A percentile compares a stretch with the other conserved stretches of the same genome.
Evolutionary conservation across 2,888 invertebrate species (phyloP).

Genomic region (Temnothorax rugatulus): DNA sequence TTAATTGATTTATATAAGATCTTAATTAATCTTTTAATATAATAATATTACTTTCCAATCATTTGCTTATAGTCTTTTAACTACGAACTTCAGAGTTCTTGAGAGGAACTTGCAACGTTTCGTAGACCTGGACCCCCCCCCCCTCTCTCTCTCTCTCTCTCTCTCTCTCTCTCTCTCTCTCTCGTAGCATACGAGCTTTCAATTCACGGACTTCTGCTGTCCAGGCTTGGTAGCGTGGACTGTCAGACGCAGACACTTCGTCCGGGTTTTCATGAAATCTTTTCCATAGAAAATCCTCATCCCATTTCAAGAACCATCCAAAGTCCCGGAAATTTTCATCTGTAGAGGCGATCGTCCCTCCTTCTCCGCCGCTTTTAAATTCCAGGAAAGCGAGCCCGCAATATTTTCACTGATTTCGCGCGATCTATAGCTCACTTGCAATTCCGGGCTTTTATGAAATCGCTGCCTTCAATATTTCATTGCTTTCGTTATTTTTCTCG

Average conservation of each 20-base stretch:
- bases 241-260: constrained; percentile 68
- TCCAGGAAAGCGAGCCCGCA: constrained; percentile 39
- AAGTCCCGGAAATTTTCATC: constrained; percentile 65
- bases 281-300: constrained; percentile 54
- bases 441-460: constrained; percentile 40
- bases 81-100: constrained; percentile 49
- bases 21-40: background rate
- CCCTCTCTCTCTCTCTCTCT: constrained; percentile 27
- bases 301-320: constrained; percentile 44
- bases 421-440: constrained; percentile 20
- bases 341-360: constrained; percentile 29
- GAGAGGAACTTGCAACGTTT: constrained; percentile 41
- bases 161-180: constrained; percentile 10
- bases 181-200: constrained; percentile 54
- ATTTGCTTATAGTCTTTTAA: background rate
- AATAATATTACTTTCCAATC: constrained; percentile 19
- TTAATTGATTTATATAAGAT: background rate
- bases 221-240: constrained; percentile 58
- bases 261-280: constrained; percentile 63
- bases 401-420: constrained; percentile 54
- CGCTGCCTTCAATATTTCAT: constrained; percentile 46
- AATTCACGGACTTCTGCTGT: constrained; percentile 70
- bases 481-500: constrained; percentile 49
- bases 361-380: constrained; percentile 32
- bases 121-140: constrained; percentile 25